Base-by-base conservation (phyloP, 2,888 invertebrate genomes). In the Suillia variegata region DNA sequence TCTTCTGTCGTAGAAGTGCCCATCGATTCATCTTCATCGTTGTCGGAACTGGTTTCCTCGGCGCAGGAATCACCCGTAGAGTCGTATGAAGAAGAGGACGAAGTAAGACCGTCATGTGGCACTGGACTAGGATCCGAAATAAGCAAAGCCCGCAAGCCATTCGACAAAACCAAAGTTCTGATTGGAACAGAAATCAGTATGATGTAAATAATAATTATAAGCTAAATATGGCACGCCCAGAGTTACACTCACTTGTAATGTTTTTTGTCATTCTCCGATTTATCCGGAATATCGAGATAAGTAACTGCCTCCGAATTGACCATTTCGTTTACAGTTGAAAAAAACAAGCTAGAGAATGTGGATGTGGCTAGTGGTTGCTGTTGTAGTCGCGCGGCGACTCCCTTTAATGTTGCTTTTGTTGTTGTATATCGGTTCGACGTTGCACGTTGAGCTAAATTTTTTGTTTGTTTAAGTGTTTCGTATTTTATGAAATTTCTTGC, bases 231-330 rank as follows among this genome's bases (percentile, higher is more conserved):
- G 38, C 6, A 5, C 18, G 18, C 18, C 10, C 38, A 38, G 38
- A 10, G 13, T 54, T n/a, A 12, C 22, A 62, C 70, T 64, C 67
- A 91, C 91, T 87, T 90, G 77, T 93, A 93, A 58, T 88, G 83
- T 76, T 93, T 93, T 76, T 89, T 89, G 80, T 93, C 93, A 67
- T 87, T 88, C 57, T 85, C 85, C 53, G 92, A 91, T 82, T 92
- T 91, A 33, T 86, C 84, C 10, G 93, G 92, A 65, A 83, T 81
- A 49, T 83, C 70, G 62, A 87, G 78, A 71, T 80, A 81, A 20
- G 62, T 67, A 3, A 77, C 68, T 22, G 57, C 60, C 1, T 70
- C 67, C 12, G 67, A 59, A 38, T 53, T 52, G 31, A 52, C 52
- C 72, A 72, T 74, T 21, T 26, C 10, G 26, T 26, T 26, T n/a